Percentiles rank a stretch among this genome's conserved stretches.
Conservation (phyloP, 2,113 vertebrate genomes). For the Vulpes vulpes region DNA sequence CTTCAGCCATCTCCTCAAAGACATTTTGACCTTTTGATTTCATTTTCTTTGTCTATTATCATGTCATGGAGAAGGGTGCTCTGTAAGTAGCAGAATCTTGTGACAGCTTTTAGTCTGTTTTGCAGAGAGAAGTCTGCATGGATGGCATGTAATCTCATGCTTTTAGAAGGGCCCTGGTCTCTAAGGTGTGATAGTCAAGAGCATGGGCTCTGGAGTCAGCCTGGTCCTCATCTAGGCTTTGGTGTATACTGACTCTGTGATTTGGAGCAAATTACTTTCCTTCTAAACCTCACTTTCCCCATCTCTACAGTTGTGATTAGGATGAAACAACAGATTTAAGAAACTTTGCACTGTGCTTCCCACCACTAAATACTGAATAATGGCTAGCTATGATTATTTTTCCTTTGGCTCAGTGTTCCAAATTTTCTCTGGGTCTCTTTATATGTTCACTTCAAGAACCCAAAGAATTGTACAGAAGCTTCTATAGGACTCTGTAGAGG, state of each 20-base stretch:
- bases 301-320: background rate
- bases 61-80: background rate
- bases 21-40: slow-evolving; percentile 55
- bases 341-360: background rate
- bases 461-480: background rate
- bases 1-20: slow-evolving; percentile 63
- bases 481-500: background rate
- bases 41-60: slow-evolving; percentile 22
- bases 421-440: background rate
- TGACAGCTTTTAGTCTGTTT: background rate
- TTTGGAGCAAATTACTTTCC: background rate
- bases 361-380: background rate
- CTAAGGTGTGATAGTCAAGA: background rate
- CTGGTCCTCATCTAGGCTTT: background rate
- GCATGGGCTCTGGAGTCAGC: background rate
- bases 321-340: background rate
- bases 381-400: background rate
- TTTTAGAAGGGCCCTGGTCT: background rate
- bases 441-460: slow-evolving; percentile 5
- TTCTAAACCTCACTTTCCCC: background rate
- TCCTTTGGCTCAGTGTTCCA: background rate
- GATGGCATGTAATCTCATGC: background rate
- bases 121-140: background rate
- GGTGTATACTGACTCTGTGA: background rate
- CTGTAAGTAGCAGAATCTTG: background rate